Conservation (phyloP, 2,888 invertebrate genomes). For the Cyclophora albipunctata region DNA sequence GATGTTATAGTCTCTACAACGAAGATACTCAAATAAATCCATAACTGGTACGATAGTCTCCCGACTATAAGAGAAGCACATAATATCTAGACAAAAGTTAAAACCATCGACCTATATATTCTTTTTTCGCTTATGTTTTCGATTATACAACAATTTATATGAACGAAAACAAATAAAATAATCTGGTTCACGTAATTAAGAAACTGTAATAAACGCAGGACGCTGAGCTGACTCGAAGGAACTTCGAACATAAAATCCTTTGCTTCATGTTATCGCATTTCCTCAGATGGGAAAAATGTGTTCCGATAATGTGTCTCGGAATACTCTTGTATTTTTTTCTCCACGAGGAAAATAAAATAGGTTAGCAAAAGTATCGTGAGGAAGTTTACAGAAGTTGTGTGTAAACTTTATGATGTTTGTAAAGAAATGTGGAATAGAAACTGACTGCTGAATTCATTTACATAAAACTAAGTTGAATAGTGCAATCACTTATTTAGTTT, state of each 20-base stretch:
- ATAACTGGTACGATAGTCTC: no score
- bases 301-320: slow-evolving; percentile 46
- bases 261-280: slow-evolving; percentile 48
- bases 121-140: no score
- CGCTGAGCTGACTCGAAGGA: slow-evolving; percentile 22
- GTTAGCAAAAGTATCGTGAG: slow-evolving; percentile 6
- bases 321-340: slow-evolving; percentile 35
- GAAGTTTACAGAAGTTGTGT: not conserved
- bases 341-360: slow-evolving; percentile 17
- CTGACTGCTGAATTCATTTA: no score
- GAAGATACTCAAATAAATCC: no score
- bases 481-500: no score
- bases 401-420: slow-evolving; percentile 5
- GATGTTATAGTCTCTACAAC: no score
- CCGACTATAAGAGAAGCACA: no score
- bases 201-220: slow-evolving; percentile 35
- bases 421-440: no score
- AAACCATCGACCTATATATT: no score
- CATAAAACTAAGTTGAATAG: no score
- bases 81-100: no score
- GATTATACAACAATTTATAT: no score
- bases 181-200: slow-evolving; percentile 42
- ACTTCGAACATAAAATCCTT: slow-evolving; percentile 50
- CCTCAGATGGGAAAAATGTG: slow-evolving; percentile 56
- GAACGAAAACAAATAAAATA: slow-evolving; percentile 13